A percentile compares a stretch with the other conserved stretches of the same genome.
Conservation (phyloP, 2,113 vertebrate genomes). For the Dipodomys stephensi region DNA sequence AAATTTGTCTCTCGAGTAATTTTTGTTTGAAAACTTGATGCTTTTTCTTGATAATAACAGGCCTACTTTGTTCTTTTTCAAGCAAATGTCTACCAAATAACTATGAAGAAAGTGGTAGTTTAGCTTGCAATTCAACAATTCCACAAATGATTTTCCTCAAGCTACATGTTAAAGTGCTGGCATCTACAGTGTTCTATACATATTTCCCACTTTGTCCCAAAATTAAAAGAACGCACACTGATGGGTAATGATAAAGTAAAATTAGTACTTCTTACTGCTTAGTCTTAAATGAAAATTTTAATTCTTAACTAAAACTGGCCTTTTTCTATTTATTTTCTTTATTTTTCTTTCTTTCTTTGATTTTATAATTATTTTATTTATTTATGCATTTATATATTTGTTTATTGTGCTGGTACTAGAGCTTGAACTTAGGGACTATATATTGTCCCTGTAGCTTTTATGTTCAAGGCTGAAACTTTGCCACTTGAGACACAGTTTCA, state of each 20-base stretch:
- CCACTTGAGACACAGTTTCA: too few relatives aligned
- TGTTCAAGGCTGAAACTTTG: too few relatives aligned
- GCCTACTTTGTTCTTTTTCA: background rate
- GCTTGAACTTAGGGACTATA: too few relatives aligned
- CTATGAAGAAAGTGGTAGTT: background rate
- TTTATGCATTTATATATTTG: too few relatives aligned
- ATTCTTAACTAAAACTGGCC: background rate
- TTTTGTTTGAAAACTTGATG: slow-evolving; percentile 42
- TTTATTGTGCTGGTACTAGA: too few relatives aligned
- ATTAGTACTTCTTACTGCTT: background rate
- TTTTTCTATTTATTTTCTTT: background rate
- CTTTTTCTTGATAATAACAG: background rate
- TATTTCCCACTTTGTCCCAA: background rate
- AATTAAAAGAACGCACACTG: background rate
- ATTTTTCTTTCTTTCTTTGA: too few relatives aligned
- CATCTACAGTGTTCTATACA: background rate
- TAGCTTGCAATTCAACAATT: background rate
- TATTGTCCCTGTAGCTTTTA: too few relatives aligned
- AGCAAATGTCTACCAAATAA: slow-evolving; percentile 26
- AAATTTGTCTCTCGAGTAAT: slow-evolving; percentile 37
- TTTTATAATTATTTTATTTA: too few relatives aligned
- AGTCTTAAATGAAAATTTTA: background rate
- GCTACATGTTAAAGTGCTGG: background rate
- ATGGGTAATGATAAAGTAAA: background rate
- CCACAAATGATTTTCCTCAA: background rate